Evolutionary conservation across 2,113 vertebrate species (phyloP).

Genomic region (Corvus hawaiiensis): DNA sequence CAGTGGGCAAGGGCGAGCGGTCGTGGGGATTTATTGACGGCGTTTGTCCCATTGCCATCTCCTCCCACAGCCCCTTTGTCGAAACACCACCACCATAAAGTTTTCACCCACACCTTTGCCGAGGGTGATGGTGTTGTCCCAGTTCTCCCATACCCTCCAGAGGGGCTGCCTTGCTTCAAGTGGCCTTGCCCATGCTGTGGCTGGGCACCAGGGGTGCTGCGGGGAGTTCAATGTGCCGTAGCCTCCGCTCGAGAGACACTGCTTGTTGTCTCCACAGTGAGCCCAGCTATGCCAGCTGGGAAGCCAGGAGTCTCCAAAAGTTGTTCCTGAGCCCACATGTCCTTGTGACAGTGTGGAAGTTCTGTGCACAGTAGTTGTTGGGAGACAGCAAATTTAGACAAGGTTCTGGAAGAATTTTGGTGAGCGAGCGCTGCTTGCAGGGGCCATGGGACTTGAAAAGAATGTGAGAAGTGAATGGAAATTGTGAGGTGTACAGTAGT

Average conservation of each 20-base stretch:
- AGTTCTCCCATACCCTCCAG: neutral
- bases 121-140: neutral
- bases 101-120: neutral
- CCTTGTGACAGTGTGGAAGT: conserved; percentile 25
- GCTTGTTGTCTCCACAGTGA: neutral
- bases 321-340: conserved; percentile 31
- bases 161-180: neutral
- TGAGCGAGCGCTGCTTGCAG: conserved; percentile 56
- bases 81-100: neutral
- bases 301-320: conserved; percentile 11
- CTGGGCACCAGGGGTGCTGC: neutral
- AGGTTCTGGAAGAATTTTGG: conserved; percentile 61
- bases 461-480: conserved; percentile 57
- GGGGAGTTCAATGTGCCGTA: neutral
- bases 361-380: neutral
- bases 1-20: accelerated
- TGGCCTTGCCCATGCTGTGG: neutral
- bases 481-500: conserved; percentile 48
- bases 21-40: accelerated
- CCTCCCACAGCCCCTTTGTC: neutral
- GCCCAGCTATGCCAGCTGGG: conserved; percentile 37
- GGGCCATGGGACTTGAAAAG: conserved; percentile 53
- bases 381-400: conserved; percentile 14
- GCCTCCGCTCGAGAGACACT: neutral
- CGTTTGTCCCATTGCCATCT: accelerated